Percentiles rank a stretch among this genome's conserved stretches.
phyloP scores from a whole-genome alignment of 1,140 invertebrate species.

The Trachymyrmex septentrionalis region DNA sequence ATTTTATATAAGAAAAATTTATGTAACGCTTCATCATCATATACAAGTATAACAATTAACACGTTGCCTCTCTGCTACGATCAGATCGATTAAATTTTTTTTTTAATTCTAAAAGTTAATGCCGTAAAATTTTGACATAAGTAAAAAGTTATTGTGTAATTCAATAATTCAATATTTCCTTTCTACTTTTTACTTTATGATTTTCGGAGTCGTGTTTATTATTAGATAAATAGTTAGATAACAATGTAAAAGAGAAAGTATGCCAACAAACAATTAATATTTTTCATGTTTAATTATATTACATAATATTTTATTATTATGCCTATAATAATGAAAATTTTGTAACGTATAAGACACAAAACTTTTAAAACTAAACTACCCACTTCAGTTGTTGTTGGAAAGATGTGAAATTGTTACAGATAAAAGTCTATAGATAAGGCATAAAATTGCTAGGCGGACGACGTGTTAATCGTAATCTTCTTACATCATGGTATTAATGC shows the following conservation, averaged over 20 bases:
- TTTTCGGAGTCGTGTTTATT: no score
- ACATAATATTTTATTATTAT: neutral
- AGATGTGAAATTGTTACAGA: no score
- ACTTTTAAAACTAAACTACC: no score
- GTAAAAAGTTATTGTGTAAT: no score
- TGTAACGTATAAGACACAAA: neutral
- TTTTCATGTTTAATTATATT: neutral
- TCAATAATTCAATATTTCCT: no score
- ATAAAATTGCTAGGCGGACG: neutral
- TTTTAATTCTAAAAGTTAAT: neutral
- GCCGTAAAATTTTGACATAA: neutral
- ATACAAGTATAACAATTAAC: slow-evolving; percentile 5
- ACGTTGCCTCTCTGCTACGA: neutral
- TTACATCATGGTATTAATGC: no score
- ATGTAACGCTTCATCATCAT: neutral
- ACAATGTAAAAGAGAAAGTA: neutral
- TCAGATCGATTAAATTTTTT: neutral
- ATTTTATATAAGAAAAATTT: neutral
- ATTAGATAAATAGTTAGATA: neutral
- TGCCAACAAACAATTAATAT: neutral
- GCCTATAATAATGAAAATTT: neutral
- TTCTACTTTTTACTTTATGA: no score
- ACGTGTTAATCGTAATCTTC: neutral
- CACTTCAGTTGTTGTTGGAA: no score
- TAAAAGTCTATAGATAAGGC: neutral